These are phyloP conservation scores for Psittacus erithacus DNA, from an alignment of 2,113 vertebrate genomes.

Conservation along the genomic window DNA sequence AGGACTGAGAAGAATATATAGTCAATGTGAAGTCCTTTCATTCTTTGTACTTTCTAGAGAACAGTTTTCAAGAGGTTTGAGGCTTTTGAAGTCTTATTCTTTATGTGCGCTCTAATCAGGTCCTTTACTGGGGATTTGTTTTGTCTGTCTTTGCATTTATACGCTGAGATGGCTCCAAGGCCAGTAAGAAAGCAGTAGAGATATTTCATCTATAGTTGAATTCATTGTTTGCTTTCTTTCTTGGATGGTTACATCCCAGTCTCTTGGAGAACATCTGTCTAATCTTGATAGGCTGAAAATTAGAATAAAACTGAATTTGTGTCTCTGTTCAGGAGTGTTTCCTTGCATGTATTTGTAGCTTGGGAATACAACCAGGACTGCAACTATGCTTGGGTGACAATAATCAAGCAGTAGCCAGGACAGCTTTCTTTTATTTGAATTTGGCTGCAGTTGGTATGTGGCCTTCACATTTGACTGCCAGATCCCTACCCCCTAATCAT, in stretches of 20 bases:
- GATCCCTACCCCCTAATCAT: not conserved
- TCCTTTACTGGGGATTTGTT: not conserved
- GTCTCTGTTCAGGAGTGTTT: not conserved
- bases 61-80: not conserved
- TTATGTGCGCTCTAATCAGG: not conserved
- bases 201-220: not conserved
- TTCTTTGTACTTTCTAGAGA: not conserved
- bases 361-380: not conserved
- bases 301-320: not conserved
- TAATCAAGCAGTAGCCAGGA: not conserved
- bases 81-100: not conserved
- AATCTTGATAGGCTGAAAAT: not conserved
- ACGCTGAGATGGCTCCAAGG: not conserved
- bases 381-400: not conserved
- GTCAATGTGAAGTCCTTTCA: not conserved
- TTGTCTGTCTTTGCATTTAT: not conserved
- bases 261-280: not conserved
- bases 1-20: not conserved
- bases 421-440: not conserved
- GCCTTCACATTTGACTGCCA: not conserved
- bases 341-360: not conserved
- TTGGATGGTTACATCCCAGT: not conserved
- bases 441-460: not conserved
- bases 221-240: not conserved
- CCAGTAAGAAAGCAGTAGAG: not conserved